Conservation (phyloP, 2,113 vertebrate genomes). For the Chauna torquata region DNA sequence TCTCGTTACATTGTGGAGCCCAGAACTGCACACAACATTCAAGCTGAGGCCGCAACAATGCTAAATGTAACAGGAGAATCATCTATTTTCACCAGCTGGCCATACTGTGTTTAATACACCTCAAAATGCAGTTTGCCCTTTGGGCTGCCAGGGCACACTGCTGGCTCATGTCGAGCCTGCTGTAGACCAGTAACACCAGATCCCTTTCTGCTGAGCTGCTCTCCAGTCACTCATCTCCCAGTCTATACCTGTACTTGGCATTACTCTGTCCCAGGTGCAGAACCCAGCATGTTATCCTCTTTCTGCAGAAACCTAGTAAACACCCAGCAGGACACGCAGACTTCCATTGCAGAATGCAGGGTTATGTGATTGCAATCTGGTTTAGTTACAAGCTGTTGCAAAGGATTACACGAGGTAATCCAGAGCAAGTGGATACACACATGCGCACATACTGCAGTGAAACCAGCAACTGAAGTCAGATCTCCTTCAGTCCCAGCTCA, state of each 20-base stretch:
- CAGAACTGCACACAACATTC: too few species aligned
- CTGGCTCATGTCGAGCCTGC: neutral
- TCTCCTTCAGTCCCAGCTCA: neutral
- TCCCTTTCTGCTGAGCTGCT: neutral
- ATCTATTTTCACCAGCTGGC: neutral
- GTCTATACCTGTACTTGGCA: neutral
- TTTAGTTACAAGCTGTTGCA: neutral
- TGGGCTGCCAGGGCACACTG: neutral
- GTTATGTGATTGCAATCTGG: rapidly evolving
- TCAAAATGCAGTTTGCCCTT: neutral
- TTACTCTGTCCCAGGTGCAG: neutral
- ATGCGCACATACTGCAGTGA: neutral
- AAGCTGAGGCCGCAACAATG: neutral
- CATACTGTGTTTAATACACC: neutral
- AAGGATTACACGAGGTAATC: neutral
- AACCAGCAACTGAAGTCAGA: neutral
- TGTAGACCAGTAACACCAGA: neutral
- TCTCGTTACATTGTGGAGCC: too few species aligned
- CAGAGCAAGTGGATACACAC: rapidly evolving
- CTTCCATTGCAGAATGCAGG: neutral
- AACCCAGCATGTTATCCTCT: neutral
- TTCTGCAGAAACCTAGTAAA: neutral
- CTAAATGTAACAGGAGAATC: neutral
- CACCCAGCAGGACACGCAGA: rapidly evolving
- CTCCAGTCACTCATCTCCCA: neutral